phyloP scores from a whole-genome alignment of 2,797 vertebrate species.

The Acestrorhynchus altus region DNA sequence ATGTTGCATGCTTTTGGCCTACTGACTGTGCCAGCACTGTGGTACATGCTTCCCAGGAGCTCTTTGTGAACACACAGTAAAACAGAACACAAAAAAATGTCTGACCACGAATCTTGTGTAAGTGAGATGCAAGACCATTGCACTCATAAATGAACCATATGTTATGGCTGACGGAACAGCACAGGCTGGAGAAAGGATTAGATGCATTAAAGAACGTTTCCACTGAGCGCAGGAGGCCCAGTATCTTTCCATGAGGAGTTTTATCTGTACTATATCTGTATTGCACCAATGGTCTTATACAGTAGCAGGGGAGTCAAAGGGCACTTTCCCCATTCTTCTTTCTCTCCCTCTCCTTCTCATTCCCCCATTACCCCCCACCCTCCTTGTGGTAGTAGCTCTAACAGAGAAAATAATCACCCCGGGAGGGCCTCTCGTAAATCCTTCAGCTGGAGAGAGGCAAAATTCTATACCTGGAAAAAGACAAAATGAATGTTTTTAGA shows the following conservation, averaged over 20 bases:
- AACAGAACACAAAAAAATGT: background rate
- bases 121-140: background rate
- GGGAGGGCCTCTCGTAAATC: constrained; percentile 71
- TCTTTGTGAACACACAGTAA: background rate
- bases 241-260: background rate
- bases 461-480: constrained; percentile 11
- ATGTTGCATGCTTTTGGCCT: background rate
- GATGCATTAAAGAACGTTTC: background rate
- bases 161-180: background rate
- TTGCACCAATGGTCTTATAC: background rate
- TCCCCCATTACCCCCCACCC: constrained; percentile 18
- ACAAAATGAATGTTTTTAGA: background rate
- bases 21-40: background rate
- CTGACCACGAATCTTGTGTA: background rate
- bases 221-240: background rate
- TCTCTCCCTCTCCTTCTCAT: background rate
- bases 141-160: background rate
- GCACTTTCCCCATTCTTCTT: background rate
- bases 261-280: background rate
- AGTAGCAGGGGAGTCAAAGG: background rate
- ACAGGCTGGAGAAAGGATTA: background rate
- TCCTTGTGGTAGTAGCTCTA: constrained; percentile 39
- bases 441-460: constrained; percentile 54
- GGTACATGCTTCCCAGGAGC: background rate
- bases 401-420: constrained; percentile 63